A percentile compares a stretch with the other conserved stretches of the same genome.
Evolutionary conservation across 2,113 vertebrate genomes (phyloP).

Genomic region (Ctenomys sociabilis): DNA sequence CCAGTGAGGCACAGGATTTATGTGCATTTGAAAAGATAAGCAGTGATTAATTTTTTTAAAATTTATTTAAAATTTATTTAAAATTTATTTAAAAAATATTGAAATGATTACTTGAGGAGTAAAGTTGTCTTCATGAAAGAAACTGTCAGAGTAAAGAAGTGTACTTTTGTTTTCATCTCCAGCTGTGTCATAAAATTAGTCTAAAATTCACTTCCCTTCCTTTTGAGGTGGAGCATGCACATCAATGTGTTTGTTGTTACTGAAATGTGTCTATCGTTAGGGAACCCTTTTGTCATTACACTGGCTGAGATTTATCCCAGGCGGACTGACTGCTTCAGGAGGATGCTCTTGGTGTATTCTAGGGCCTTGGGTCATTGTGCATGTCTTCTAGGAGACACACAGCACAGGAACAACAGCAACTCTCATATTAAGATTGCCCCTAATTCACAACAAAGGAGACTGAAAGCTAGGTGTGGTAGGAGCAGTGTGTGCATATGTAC

Average conservation of each 20-base stretch:
- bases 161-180: neutral
- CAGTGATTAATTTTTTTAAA: no score
- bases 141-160: neutral
- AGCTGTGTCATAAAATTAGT: neutral
- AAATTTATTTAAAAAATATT: no score
- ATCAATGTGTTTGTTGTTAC: neutral
- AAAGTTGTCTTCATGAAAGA: neutral
- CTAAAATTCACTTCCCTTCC: neutral
- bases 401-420: neutral
- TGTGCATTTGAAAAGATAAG: neutral
- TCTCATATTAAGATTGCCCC: neutral
- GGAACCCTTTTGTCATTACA: neutral
- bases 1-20: neutral
- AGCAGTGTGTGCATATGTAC: neutral
- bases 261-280: no score
- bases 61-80: no score
- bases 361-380: neutral
- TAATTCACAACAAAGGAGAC: neutral
- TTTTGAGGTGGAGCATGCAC: neutral
- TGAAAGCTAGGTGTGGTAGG: neutral
- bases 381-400: neutral
- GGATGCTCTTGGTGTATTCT: neutral
- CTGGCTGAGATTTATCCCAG: neutral
- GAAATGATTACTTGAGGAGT: neutral
- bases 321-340: neutral